Conservation (phyloP, 2,797 vertebrate species). For the Coregonus ussuriensis region DNA sequence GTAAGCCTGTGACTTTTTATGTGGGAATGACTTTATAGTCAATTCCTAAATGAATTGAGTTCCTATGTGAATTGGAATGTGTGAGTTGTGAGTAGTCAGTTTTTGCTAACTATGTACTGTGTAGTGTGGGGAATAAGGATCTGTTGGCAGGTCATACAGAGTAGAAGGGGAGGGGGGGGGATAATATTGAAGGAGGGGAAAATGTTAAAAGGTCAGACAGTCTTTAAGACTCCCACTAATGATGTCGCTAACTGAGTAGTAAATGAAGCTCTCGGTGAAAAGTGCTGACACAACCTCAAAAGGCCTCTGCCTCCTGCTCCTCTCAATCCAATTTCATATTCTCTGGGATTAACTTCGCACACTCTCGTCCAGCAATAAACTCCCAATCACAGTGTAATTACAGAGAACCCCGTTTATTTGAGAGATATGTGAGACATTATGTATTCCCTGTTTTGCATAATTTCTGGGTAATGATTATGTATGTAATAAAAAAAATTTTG, state of each 20-base stretch:
- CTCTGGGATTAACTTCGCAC: slow-evolving; percentile 49
- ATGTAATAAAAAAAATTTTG: slow-evolving; percentile 62
- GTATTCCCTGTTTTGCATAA: slow-evolving; percentile 51
- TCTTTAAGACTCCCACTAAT: slow-evolving; percentile 54
- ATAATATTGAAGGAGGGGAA: no score
- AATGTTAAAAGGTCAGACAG: slow-evolving; percentile 33
- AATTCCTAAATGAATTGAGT: no score
- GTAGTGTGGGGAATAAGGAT: background rate
- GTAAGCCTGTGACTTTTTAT: no score
- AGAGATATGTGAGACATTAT: slow-evolving; percentile 42
- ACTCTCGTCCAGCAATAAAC: slow-evolving; percentile 41
- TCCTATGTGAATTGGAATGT: no score
- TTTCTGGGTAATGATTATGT: slow-evolving; percentile 66
- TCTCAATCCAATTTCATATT: slow-evolving; percentile 38
- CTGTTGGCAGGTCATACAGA: background rate
- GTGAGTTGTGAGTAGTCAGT: no score
- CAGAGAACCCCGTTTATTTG: slow-evolving; percentile 55
- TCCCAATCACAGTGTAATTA: slow-evolving; percentile 66
- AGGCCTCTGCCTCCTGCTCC: slow-evolving; percentile 24
- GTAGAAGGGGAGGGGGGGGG: slow-evolving; percentile 5
- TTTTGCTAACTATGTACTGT: background rate
- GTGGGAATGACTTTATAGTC: no score
- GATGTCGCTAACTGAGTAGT: slow-evolving; percentile 58
- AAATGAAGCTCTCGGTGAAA: slow-evolving; percentile 48
- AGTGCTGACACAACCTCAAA: slow-evolving; percentile 52